Evolutionary conservation across 2,797 vertebrate species (phyloP).

Genomic region (Lepilemur septentrionalis): DNA sequence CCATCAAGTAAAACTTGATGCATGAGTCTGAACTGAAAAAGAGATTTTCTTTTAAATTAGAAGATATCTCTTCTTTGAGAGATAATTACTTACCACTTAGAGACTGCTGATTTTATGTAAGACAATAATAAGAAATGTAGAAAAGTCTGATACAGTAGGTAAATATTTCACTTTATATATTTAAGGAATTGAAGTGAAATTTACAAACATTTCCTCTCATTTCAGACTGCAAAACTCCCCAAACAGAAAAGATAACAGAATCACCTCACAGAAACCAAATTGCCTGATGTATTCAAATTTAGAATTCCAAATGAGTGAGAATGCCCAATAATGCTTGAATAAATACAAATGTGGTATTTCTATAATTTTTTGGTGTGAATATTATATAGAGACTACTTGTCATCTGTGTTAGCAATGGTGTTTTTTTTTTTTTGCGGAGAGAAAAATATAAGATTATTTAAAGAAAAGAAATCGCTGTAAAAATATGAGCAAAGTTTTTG

Average conservation of each 20-base stretch:
- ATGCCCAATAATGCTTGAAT: not conserved
- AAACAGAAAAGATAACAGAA: not conserved
- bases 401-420: not conserved
- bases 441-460: not conserved
- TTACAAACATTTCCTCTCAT: not conserved
- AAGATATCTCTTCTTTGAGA: not conserved
- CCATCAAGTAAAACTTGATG: not conserved
- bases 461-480: not conserved
- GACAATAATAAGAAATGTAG: not conserved
- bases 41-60: not conserved
- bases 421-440: not conserved
- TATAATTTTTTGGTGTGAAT: not conserved
- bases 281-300: not conserved
- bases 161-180: not conserved
- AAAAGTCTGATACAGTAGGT: not conserved
- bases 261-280: not conserved
- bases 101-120: not conserved
- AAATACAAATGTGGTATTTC: not conserved
- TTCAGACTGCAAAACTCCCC: not conserved
- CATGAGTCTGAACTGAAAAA: not conserved
- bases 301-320: not conserved
- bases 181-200: not conserved
- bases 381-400: not conserved
- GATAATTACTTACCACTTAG: not conserved
- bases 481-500: not conserved